phyloP scores from a whole-genome alignment of 1,140 invertebrate species.

The Gonioctena quinquepunctata region DNA sequence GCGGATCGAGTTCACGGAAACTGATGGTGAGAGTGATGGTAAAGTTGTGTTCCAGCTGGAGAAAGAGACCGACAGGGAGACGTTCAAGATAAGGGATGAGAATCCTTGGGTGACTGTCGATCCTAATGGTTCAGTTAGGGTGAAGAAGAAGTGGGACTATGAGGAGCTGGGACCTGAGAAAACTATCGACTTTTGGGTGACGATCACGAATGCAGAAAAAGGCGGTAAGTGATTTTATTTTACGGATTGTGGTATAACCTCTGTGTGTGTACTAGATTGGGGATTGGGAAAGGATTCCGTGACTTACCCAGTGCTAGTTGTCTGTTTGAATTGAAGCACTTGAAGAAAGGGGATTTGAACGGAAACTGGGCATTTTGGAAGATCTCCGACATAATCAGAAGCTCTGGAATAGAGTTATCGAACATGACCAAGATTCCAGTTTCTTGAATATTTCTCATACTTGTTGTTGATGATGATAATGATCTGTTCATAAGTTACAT shows the following conservation, averaged over 20 bases:
- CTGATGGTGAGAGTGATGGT: conserved; percentile 85
- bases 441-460: no score
- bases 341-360: no score
- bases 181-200: conserved; percentile 95
- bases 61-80: conserved; percentile 89
- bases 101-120: conserved; percentile 93
- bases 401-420: no score
- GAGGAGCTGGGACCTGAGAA: conserved; percentile 94
- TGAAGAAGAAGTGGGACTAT: conserved; percentile 96
- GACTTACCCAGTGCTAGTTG: no score
- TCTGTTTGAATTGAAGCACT: no score
- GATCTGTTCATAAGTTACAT: no score
- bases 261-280: neutral
- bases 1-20: conserved; percentile 88
- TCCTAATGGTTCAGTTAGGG: conserved; percentile 85
- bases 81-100: conserved; percentile 90
- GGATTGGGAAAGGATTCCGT: no score
- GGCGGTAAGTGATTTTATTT: conserved; percentile 67
- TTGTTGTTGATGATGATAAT: no score
- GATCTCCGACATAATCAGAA: no score
- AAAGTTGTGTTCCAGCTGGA: conserved; percentile 87
- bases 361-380: no score
- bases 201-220: conserved; percentile 85
- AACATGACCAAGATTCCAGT: no score
- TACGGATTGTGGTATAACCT: neutral